Conservation (phyloP, 2,888 invertebrate genomes). For the Philereme transversata region DNA sequence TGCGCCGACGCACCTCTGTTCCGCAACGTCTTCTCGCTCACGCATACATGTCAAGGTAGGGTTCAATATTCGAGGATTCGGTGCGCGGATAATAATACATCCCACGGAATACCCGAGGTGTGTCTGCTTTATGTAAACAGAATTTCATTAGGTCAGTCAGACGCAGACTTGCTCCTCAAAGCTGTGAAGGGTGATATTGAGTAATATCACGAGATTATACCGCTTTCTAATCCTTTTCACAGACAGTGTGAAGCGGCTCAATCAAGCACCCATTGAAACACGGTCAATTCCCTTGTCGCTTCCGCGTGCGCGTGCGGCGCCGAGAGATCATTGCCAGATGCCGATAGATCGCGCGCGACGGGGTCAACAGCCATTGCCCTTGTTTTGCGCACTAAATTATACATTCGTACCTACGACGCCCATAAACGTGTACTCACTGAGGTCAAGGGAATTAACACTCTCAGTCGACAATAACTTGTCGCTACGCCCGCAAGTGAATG, state of each 20-base stretch:
- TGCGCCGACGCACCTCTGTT: conserved; percentile 70
- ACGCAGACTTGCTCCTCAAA: conserved; percentile 48
- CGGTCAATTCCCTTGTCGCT: conserved; percentile 73
- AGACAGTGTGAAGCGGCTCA: conserved; percentile 54
- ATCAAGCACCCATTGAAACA: conserved; percentile 73
- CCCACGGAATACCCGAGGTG: conserved; percentile 62
- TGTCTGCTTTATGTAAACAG: conserved; percentile 70
- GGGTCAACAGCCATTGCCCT: conserved; percentile 83
- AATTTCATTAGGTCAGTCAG: conserved; percentile 70
- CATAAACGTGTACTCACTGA: conserved; percentile 50
- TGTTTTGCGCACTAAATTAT: conserved; percentile 79
- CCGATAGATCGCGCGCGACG: conserved; percentile 77
- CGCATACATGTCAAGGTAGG: conserved; percentile 83
- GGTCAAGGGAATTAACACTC: conserved; percentile 63
- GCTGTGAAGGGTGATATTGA: conserved; percentile 40
- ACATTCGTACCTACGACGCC: conserved; percentile 55
- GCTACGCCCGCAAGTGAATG: conserved; percentile 19
- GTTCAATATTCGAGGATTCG: conserved; percentile 82
- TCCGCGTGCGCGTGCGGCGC: conserved; percentile 69
- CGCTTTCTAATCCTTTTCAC: conserved; percentile 69
- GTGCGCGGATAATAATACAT: conserved; percentile 71
- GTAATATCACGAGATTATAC: conserved; percentile 49
- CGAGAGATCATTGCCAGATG: conserved; percentile 81
- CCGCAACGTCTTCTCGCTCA: conserved; percentile 69
- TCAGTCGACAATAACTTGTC: conserved; percentile 34